Base-by-base conservation (phyloP, 30 jellyfish, hydroid and myxozoan species). In the Cassiopea andromeda region DNA sequence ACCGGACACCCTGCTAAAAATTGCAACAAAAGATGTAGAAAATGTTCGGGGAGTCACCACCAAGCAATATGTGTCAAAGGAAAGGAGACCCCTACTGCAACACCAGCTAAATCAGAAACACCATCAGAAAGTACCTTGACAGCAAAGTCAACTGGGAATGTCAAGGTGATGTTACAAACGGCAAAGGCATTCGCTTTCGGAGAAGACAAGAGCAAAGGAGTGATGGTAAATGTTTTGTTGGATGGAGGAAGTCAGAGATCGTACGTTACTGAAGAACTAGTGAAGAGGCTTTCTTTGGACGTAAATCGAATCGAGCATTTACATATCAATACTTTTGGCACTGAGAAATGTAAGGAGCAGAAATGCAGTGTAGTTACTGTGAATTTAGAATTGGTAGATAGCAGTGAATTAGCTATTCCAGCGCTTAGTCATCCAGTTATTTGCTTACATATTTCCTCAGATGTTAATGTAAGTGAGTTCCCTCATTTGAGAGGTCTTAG, bases 221-320 rank as follows among this genome's bases (percentile, higher is more conserved):
- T 77, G 45, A 49, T n/a, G 44, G 90, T 78, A 8, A 61, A 47
- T 5, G 80, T 80, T 12, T 7, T 88, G 87, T 88, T 88, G 27
- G 95, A 88, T 38, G 60, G 57, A 6, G 95, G 95, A 7, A 88
- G 95, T 46, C 95, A 88, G 70, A 69, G 87, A 16, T 77, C 48
- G 38, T 88, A 75, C 73, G 75, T 88, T 13, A 80, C 95, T 1
- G 79, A 88, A 1, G 87, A 80, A 3, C 19, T 88, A 43, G 19
- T 67, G 81, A 70, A 67, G 48, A 88, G 38, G 75, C 81, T 88
- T n/a, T n/a, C 14, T 17, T 71, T 79, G 61, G 49, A 68, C 18
- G 19, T 46, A 7, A 84, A 78, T 16, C 50, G 60, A 14, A 67
- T 46, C 38, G 87, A 87, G 49, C 46, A 12, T 6, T 7, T 88